Conservation (phyloP, 1,140 invertebrate species). For the Solenopsis invicta region DNA sequence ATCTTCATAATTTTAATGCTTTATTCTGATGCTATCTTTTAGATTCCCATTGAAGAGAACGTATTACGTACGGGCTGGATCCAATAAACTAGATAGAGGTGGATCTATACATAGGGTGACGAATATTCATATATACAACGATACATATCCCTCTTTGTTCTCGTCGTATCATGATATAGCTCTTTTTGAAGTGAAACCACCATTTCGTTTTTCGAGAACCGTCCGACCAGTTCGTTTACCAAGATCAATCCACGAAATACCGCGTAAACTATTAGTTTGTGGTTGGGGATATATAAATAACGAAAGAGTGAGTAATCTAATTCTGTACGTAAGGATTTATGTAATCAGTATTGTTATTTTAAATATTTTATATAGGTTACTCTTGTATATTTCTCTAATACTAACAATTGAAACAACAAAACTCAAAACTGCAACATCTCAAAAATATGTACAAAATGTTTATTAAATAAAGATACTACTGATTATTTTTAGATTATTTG, state of each 20-base stretch:
- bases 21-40: background rate
- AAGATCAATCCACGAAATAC: background rate
- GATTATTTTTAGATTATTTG: background rate
- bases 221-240: constrained; percentile 67
- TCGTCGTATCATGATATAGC: constrained; percentile 68
- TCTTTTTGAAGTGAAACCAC: constrained; percentile 64
- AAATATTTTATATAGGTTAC: background rate
- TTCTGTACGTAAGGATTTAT: constrained; percentile 1
- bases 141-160: constrained; percentile 5
- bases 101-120: constrained; percentile 65
- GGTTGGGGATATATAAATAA: constrained; percentile 73
- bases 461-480: background rate
- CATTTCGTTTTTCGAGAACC: constrained; percentile 70
- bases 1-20: constrained; percentile 7
- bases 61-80: constrained; percentile 72
- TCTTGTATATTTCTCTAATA: too few species aligned
- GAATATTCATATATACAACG: constrained; percentile 60
- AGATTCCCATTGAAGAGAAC: background rate
- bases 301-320: constrained; percentile 36
- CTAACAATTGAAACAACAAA: background rate
- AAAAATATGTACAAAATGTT: constrained; percentile 11
- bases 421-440: background rate
- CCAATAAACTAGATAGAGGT: constrained; percentile 36
- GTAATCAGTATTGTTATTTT: background rate
- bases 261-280: constrained; percentile 65